These are phyloP conservation scores for Drosophila siamana DNA, from an alignment of 2,888 invertebrate species.

Conservation along the genomic window DNA sequence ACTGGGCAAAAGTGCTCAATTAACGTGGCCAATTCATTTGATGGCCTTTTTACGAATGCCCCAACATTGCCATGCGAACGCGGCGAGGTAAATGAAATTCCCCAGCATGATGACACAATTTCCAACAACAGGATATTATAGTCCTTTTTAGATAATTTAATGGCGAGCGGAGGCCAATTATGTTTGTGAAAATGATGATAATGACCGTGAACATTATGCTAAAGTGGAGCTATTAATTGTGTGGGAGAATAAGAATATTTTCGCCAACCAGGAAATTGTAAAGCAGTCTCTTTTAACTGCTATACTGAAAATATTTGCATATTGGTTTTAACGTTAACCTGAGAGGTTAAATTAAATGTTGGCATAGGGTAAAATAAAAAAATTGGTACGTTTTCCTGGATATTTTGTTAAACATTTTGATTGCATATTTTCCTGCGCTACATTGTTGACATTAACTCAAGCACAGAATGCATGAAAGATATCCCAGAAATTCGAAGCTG, in stretches of 20 bases:
- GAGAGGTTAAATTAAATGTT: too few relatives aligned
- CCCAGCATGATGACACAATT: conserved; percentile 21
- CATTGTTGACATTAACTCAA: neutral
- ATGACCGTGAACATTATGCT: conserved; percentile 15
- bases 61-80: conserved; percentile 22
- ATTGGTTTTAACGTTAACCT: too few relatives aligned
- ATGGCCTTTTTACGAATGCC: neutral
- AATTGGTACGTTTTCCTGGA: conserved; percentile 1
- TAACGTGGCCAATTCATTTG: conserved; percentile 40
- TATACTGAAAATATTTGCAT: too few relatives aligned
- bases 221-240: neutral
- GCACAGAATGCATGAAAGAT: neutral
- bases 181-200: conserved; percentile 33
- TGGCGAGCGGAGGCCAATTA: conserved; percentile 36
- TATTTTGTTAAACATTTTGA: conserved; percentile 31
- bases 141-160: conserved; percentile 44
- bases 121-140: conserved; percentile 23
- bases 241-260: too few relatives aligned
- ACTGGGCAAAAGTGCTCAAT: conserved; percentile 47
- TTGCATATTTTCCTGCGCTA: conserved; percentile 44
- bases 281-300: too few relatives aligned
- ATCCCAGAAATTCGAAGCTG: neutral
- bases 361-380: conserved; percentile 12
- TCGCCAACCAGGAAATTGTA: too few relatives aligned
- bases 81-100: conserved; percentile 43